A percentile compares a stretch with the other conserved stretches of the same genome.
Conservation (phyloP, 2,113 vertebrate species). For the Elephantulus edwardii region DNA sequence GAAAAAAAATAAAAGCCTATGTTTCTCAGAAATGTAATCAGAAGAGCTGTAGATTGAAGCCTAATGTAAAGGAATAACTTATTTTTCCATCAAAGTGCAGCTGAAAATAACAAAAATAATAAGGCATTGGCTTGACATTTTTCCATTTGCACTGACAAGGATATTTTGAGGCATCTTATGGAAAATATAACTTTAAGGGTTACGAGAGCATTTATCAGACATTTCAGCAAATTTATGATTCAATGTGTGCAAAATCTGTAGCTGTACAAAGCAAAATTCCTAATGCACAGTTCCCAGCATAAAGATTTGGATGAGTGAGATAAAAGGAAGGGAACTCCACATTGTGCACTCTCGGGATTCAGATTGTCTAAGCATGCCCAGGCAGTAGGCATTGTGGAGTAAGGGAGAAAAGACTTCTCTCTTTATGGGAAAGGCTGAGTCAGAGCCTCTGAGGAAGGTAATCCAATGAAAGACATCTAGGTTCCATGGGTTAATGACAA, state of each 20-base stretch:
- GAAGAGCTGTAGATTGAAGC: conserved; percentile 72
- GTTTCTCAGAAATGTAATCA: conserved; percentile 75
- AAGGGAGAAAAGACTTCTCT: too few relatives aligned
- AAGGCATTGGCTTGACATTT: conserved; percentile 69
- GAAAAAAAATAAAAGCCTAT: neutral
- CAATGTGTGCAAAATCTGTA: neutral
- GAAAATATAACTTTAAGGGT: conserved; percentile 75
- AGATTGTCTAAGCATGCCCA: neutral
- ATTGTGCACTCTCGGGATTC: neutral
- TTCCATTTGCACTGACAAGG: conserved; percentile 59
- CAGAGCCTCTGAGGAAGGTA: neutral
- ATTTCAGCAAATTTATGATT: conserved; percentile 4
- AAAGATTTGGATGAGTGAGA: neutral
- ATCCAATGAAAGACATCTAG: neutral
- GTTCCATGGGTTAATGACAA: neutral
- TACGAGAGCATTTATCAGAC: conserved; percentile 48
- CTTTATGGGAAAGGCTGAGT: neutral
- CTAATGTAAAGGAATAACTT: conserved; percentile 68
- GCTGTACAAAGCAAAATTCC: neutral
- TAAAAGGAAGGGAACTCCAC: neutral
- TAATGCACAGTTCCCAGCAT: fast-evolving
- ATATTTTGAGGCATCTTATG: conserved; percentile 74
- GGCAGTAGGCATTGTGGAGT: fast-evolving
- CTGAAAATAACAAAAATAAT: conserved; percentile 76
- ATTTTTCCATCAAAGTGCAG: conserved; percentile 69